Evolutionary conservation across 2,797 vertebrate species (phyloP), one percentile per base, ranked within the genome.

Genomic region (Acestrorhynchus altus): DNA sequence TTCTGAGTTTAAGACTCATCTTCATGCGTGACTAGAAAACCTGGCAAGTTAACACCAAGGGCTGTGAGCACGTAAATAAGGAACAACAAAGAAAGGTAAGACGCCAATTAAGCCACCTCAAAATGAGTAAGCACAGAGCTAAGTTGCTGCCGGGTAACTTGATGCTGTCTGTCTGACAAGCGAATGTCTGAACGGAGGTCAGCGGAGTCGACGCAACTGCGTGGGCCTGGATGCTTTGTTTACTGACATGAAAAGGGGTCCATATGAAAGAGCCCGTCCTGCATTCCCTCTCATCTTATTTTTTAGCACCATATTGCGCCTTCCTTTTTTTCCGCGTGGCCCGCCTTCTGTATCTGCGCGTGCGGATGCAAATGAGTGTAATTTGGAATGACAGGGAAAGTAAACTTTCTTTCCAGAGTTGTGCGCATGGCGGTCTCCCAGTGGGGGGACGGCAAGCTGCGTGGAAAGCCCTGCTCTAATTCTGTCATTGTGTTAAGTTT

Each of bases 401-500:
- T 92, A 90, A 91, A 91, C 87, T 90, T 89, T 92, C 85, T 88
- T 86, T 81, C 83, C 78, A 56, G 86, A 90, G 87, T 90, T 87
- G 86, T 70, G 83, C 74, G 83, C 75, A 78, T 79, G 81, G 80
- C 77, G 77, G 83, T 87, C 76, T 91, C 90, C 90, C 91, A 83
- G 88, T 87, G 89, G 90, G 89, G 72, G 84, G 86, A 83, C 82
- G 64, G 63, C 84, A 73, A 79, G 87, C 86, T 35, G 76, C 82
- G 83, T 60, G 57, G 31, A 81, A 88, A 91, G 82, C 84, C 86
- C 83, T 92, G 92, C 90, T 93, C 92, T 90, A 90, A 92, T 93
- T 93, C 92, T 94, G 93, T 94, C 92, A 93, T 85, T 88, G 91
- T 92, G 92, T 91, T 35, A 88, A 91, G 89, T 92, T 91, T 92